phyloP scores from a whole-genome alignment of 37 sponge, comb jelly and placozoan species.

The Eunapius fragilis region DNA sequence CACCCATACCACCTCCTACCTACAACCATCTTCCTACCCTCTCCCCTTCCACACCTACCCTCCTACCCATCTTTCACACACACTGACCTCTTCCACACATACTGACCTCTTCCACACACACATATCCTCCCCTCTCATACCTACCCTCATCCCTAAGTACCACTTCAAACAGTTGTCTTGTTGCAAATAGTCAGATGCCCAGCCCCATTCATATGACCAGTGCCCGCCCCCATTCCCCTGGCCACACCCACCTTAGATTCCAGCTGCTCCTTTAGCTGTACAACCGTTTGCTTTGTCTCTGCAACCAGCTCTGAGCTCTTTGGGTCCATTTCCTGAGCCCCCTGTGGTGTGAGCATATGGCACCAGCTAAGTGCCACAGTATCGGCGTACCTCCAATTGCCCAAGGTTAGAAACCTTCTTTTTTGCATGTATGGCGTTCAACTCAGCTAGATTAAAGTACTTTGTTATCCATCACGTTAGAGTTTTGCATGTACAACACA shows the following conservation, averaged over 20 bases:
- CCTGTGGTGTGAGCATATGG: slow-evolving; percentile 12
- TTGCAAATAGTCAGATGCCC: background rate
- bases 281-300: slow-evolving; percentile 29
- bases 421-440: slow-evolving; percentile 9
- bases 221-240: background rate
- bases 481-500: slow-evolving; percentile 5
- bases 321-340: slow-evolving; percentile 37
- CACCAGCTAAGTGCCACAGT: background rate
- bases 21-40: too few species aligned
- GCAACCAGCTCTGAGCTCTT: background rate
- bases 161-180: too few species aligned
- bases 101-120: too few species aligned
- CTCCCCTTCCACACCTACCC: too few species aligned
- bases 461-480: background rate
- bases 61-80: too few species aligned
- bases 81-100: too few species aligned
- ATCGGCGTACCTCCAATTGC: slow-evolving; percentile 30
- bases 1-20: too few species aligned
- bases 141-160: too few species aligned
- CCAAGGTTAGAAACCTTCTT: slow-evolving; percentile 45
- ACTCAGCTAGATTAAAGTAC: slow-evolving; percentile 26
- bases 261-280: slow-evolving; percentile 43
- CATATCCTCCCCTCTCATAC: too few species aligned
- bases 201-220: too few species aligned
- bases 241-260: slow-evolving; percentile 6